Conservation (phyloP, 2,113 vertebrate genomes). For the Hirundichthys speculiger region DNA sequence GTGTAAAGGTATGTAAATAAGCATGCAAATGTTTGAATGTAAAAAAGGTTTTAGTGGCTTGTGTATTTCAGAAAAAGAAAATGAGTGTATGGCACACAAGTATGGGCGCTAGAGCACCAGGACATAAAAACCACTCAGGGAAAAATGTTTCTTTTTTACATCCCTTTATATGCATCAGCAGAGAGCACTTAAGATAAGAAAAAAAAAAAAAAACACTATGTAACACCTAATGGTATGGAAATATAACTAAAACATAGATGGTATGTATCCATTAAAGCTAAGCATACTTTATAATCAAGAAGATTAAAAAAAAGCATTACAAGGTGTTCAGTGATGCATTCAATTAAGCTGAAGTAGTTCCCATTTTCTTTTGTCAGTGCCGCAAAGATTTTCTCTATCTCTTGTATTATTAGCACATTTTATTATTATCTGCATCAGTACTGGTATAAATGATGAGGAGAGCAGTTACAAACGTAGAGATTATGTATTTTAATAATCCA, state of each 20-base stretch:
- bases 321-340: neutral
- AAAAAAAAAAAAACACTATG: constrained; percentile 6
- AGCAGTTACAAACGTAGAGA: too few relatives aligned
- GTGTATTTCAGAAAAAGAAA: constrained; percentile 4
- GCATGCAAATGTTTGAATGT: constrained; percentile 34
- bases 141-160: constrained; percentile 8
- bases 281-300: neutral
- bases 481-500: constrained; percentile 14
- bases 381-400: neutral
- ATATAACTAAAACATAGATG: neutral
- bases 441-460: too few relatives aligned
- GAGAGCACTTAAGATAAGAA: constrained; percentile 15
- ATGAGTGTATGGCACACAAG: neutral
- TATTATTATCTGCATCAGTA: neutral
- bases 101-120: neutral
- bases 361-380: neutral
- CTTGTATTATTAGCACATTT: constrained; percentile 2
- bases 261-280: neutral
- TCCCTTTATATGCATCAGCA: neutral
- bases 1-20: neutral
- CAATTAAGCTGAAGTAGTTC: neutral
- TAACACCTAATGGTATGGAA: neutral
- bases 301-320: neutral
- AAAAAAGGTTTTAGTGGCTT: constrained; percentile 7
- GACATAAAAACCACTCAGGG: constrained; percentile 20